Conservation (phyloP, 2,113 vertebrate genomes). For the Nothocercus julius region DNA sequence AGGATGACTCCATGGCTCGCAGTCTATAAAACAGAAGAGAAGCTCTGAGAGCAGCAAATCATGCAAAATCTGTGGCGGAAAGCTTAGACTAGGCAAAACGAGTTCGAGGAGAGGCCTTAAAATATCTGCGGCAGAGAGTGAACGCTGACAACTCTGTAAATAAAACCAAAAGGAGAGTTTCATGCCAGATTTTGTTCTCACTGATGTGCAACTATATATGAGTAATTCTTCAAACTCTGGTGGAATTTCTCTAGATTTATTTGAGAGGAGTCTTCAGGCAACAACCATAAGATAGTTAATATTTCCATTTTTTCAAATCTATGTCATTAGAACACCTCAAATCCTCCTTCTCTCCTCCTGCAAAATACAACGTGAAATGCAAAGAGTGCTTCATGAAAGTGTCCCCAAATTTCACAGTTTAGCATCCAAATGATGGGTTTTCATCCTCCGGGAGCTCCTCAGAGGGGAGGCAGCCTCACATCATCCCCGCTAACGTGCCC, state of each 20-base stretch:
- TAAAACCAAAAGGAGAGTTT: background rate
- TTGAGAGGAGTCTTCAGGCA: background rate
- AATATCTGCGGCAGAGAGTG: background rate
- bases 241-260: background rate
- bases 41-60: background rate
- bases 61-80: background rate
- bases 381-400: background rate
- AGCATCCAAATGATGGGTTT: background rate
- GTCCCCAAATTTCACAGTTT: background rate
- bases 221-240: background rate
- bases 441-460: background rate
- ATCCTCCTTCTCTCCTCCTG: background rate
- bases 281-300: background rate
- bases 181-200: background rate
- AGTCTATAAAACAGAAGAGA: background rate
- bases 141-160: background rate
- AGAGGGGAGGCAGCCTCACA: background rate
- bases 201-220: background rate
- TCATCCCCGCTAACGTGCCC: background rate
- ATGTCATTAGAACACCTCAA: background rate
- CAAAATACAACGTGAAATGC: background rate
- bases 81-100: background rate
- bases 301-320: background rate
- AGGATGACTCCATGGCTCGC: rapidly evolving
- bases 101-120: background rate